phyloP scores from a whole-genome alignment of 2,797 vertebrate species.

The Thaleichthys pacificus region DNA sequence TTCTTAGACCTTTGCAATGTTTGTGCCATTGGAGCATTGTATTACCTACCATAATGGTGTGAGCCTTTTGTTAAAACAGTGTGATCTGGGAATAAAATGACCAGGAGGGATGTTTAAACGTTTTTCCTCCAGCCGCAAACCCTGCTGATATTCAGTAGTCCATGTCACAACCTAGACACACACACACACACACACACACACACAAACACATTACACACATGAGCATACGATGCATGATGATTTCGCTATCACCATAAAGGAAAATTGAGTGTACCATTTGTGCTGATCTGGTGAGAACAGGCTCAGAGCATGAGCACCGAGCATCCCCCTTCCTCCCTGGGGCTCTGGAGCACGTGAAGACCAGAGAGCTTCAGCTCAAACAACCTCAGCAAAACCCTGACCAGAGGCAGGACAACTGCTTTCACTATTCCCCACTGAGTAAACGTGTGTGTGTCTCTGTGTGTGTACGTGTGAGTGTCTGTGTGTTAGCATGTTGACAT shows the following conservation, averaged over 20 bases:
- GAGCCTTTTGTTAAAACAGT: neutral
- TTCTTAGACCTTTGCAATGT: neutral
- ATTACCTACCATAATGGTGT: neutral
- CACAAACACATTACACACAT: constrained; percentile 38
- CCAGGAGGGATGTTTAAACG: no score
- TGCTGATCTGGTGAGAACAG: constrained; percentile 68
- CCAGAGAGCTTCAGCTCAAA: constrained; percentile 24
- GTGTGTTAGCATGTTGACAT: constrained; percentile 12
- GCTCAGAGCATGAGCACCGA: constrained; percentile 41
- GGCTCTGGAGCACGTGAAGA: constrained; percentile 41
- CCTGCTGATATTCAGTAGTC: neutral
- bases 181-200: constrained; percentile 29
- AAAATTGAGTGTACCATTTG: constrained; percentile 60
- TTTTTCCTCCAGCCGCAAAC: no score
- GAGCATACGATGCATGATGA: constrained; percentile 56
- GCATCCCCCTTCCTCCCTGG: constrained; percentile 51
- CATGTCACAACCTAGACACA: constrained; percentile 18
- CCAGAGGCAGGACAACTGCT: constrained; percentile 34
- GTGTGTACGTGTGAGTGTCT: neutral
- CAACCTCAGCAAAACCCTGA: constrained; percentile 64
- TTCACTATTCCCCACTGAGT: constrained; percentile 17
- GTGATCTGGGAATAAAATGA: neutral
- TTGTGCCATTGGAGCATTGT: no score
- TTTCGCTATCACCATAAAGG: constrained; percentile 52
- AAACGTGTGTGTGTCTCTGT: neutral